Conservation (phyloP, 2,888 invertebrate species). For the Drosophila recens region DNA sequence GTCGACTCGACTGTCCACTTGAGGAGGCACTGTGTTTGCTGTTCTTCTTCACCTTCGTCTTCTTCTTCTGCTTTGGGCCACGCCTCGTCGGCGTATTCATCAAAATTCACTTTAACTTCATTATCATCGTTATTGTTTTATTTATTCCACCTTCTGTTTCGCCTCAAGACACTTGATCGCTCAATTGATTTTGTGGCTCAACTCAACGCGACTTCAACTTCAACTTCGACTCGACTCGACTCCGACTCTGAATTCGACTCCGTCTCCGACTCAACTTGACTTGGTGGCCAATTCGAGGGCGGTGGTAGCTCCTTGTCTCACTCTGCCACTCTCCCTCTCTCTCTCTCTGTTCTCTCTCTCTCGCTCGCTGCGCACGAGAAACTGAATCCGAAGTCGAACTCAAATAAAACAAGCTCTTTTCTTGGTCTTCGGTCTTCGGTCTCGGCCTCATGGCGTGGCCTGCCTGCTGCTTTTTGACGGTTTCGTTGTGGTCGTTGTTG, state of each 20-base stretch:
- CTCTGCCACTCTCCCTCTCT: too few relatives aligned
- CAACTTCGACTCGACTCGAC: constrained; percentile 21
- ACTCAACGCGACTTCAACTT: constrained; percentile 8
- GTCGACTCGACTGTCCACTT: constrained; percentile 40
- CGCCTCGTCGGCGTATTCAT: constrained; percentile 82
- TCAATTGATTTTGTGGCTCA: constrained; percentile 82
- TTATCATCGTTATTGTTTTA: constrained; percentile 85
- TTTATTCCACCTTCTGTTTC: constrained; percentile 85
- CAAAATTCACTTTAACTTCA: constrained; percentile 85
- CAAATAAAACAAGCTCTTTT: constrained; percentile 27
- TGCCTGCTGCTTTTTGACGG: constrained; percentile 81
- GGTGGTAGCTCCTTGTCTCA: background rate
- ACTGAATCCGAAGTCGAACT: constrained; percentile 26
- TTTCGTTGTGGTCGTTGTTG: constrained; percentile 62
- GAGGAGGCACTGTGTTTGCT: constrained; percentile 7
- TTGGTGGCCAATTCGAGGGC: constrained; percentile 5
- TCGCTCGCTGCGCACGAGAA: background rate
- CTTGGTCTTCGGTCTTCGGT: constrained; percentile 25
- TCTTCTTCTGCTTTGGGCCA: constrained; percentile 56
- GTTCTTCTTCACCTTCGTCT: constrained; percentile 25
- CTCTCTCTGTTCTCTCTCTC: background rate
- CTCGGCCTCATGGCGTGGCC: constrained; percentile 45
- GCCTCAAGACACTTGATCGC: constrained; percentile 85
- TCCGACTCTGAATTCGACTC: background rate
- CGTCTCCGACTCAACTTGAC: constrained; percentile 16